These are phyloP conservation scores for Mythimna lalbum DNA, from an alignment of 2,888 invertebrate genomes.

Conservation along the genomic window DNA sequence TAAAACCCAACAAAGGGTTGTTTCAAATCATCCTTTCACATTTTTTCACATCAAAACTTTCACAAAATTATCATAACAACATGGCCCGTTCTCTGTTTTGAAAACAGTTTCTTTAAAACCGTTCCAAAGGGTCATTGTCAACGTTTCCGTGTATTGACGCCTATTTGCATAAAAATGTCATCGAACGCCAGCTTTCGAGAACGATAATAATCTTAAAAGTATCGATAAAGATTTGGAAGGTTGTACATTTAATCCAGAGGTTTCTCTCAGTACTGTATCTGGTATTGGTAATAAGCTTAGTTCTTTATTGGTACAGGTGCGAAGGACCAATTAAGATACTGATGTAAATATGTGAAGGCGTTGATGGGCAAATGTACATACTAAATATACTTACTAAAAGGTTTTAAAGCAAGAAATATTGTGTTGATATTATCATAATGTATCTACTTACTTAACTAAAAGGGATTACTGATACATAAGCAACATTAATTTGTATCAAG, in stretches of 20 bases:
- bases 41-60: slow-evolving; percentile 72
- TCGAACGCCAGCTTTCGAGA: slow-evolving; percentile 63
- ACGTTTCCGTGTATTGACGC: slow-evolving; percentile 68
- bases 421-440: neutral
- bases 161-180: slow-evolving; percentile 81
- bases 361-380: slow-evolving; percentile 16
- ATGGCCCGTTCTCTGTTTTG: slow-evolving; percentile 65
- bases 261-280: slow-evolving; percentile 38
- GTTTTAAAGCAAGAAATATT: slow-evolving; percentile 29
- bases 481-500: neutral
- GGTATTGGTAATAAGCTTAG: slow-evolving; percentile 48
- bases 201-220: slow-evolving; percentile 66
- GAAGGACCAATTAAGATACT: slow-evolving; percentile 51
- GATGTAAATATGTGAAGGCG: slow-evolving; percentile 38
- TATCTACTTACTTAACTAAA: neutral
- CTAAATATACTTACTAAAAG: slow-evolving; percentile 15
- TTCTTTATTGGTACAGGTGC: slow-evolving; percentile 55
- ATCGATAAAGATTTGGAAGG: slow-evolving; percentile 61
- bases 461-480: slow-evolving; percentile 1
- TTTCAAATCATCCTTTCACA: slow-evolving; percentile 45
- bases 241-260: slow-evolving; percentile 39
- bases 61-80: slow-evolving; percentile 85
- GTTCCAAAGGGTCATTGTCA: slow-evolving; percentile 77
- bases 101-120: slow-evolving; percentile 77
- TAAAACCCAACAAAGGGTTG: slow-evolving; percentile 46